These are phyloP conservation scores for Platerodrilus igneus DNA, from an alignment of 2,888 invertebrate species.

Conservation along the genomic window DNA sequence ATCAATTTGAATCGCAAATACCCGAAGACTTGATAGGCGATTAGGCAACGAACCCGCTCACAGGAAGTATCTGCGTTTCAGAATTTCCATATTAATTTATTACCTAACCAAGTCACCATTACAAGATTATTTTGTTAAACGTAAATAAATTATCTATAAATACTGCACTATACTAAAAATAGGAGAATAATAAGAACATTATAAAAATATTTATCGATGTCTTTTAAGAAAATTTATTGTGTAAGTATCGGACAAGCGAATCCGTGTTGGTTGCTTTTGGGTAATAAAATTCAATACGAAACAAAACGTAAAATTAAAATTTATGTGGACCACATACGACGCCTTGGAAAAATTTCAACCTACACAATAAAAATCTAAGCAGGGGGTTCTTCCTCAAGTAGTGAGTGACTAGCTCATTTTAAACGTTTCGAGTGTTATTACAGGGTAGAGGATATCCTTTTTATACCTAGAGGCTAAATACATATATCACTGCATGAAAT, in stretches of 20 bases:
- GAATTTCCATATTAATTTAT: too few relatives aligned
- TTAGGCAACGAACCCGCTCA: too few relatives aligned
- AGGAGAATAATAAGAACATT: background rate
- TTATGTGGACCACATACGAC: constrained; percentile 41
- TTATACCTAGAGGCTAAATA: too few relatives aligned
- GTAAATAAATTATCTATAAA: too few relatives aligned
- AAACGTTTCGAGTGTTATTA: constrained; percentile 37
- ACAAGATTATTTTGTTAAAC: too few relatives aligned
- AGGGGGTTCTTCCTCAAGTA: constrained; percentile 38
- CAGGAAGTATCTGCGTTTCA: too few relatives aligned
- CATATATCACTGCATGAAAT: too few relatives aligned
- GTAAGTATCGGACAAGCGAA: constrained; percentile 11
- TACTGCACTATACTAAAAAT: too few relatives aligned
- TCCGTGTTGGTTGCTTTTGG: constrained; percentile 15
- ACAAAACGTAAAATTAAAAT: constrained; percentile 29
- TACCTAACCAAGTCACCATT: too few relatives aligned
- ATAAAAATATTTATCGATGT: constrained; percentile 15
- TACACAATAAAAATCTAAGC: constrained; percentile 39
- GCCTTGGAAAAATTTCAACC: constrained; percentile 31
- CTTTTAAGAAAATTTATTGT: constrained; percentile 18
- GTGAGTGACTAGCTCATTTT: constrained; percentile 34
- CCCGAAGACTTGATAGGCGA: too few relatives aligned
- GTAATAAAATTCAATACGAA: constrained; percentile 21
- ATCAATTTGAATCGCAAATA: too few relatives aligned
- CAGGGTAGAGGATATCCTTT: too few relatives aligned